phyloP scores from a whole-genome alignment of 2,113 vertebrate species.

The Gymnorhina tibicen region DNA sequence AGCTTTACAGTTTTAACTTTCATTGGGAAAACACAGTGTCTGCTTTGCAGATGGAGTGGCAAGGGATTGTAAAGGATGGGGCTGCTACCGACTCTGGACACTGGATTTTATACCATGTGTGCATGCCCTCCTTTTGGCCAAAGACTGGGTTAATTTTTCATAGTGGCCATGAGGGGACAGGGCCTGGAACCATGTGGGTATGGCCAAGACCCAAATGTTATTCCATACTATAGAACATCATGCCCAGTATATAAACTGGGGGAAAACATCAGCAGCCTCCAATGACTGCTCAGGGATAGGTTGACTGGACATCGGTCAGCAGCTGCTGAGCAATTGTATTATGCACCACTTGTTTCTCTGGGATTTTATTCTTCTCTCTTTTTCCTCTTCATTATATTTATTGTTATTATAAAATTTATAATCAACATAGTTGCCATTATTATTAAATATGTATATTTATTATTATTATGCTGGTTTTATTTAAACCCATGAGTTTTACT shows the following conservation, averaged over 20 bases:
- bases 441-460: neutral
- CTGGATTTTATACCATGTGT: neutral
- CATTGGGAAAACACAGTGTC: neutral
- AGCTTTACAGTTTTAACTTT: neutral
- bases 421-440: neutral
- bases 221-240: neutral
- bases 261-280: neutral
- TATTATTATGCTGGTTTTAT: neutral
- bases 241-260: neutral
- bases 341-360: neutral
- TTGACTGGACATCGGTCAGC: accelerated
- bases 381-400: neutral
- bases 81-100: neutral
- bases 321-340: neutral
- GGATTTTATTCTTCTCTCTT: neutral
- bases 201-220: neutral
- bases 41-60: neutral
- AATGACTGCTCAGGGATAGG: neutral
- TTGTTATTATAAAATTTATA: neutral
- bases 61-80: neutral
- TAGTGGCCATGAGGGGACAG: accelerated
- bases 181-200: neutral
- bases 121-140: neutral
- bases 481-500: neutral
- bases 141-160: neutral